phyloP scores from a whole-genome alignment of 2,888 invertebrate genomes.

The Corythucha ciliata region DNA sequence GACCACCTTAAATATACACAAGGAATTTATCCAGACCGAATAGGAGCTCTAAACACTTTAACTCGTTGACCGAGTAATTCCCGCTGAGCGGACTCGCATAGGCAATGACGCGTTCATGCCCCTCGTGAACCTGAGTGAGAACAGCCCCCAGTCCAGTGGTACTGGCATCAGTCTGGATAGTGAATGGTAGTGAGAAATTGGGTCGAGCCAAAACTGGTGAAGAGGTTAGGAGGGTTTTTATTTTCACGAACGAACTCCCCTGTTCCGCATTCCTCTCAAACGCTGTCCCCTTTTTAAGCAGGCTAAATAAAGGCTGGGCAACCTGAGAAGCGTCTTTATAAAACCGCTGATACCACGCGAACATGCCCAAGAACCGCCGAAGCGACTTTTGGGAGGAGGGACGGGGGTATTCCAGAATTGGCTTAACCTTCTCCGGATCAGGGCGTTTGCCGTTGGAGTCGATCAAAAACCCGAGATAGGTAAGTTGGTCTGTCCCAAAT shows the following conservation, averaged over 20 bases:
- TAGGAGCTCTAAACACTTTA: slow-evolving; percentile 2
- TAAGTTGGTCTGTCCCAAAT: neutral
- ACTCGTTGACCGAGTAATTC: neutral
- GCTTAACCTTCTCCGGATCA: slow-evolving; percentile 3
- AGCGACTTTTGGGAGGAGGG: neutral
- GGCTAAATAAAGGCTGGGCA: neutral
- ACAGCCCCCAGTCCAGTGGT: slow-evolving; percentile 1
- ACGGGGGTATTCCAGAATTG: neutral
- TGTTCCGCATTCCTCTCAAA: slow-evolving; percentile 3
- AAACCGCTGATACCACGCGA: slow-evolving; percentile 11
- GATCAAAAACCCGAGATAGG: slow-evolving; percentile 6
- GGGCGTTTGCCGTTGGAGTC: neutral
- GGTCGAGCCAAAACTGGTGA: slow-evolving; percentile 2
- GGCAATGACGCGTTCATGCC: slow-evolving; percentile 2
- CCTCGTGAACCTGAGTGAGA: neutral
- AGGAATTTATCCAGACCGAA: slow-evolving; percentile 6
- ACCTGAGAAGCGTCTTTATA: neutral
- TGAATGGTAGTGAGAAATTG: neutral
- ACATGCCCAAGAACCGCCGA: slow-evolving; percentile 4
- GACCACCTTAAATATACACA: neutral
- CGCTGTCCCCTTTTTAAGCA: slow-evolving; percentile 4
- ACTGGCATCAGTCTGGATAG: neutral
- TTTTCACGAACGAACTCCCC: neutral
- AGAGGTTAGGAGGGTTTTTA: slow-evolving; percentile 5
- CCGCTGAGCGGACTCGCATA: slow-evolving; percentile 6